Percentiles rank a stretch among this genome's conserved stretches.
Conservation (phyloP, 2,113 vertebrate species). For the Pachypanchax playfairii region DNA sequence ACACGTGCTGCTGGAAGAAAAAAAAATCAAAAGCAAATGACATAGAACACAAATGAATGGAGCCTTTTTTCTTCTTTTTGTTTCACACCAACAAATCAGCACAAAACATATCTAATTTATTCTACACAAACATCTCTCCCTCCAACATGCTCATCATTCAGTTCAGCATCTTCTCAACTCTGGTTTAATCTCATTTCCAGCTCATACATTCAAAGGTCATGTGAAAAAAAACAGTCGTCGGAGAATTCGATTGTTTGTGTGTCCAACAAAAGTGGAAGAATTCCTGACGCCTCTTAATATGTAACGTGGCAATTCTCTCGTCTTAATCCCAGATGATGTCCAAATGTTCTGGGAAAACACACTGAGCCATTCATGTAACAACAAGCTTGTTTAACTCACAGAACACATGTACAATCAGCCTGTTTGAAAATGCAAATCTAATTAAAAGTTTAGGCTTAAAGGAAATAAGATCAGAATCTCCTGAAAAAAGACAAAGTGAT, state of each 20-base stretch:
- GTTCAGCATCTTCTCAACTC: background rate
- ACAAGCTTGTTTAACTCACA: conserved; percentile 54
- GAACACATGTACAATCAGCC: conserved; percentile 63
- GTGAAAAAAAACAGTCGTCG: conserved; percentile 64
- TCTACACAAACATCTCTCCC: background rate
- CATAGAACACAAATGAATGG: background rate
- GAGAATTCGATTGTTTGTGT: background rate
- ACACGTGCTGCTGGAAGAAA: background rate
- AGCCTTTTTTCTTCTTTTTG: no score
- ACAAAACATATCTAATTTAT: background rate
- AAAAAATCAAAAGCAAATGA: background rate
- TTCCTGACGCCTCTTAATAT: conserved; percentile 40
- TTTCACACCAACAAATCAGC: no score
- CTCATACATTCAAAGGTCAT: conserved; percentile 48
- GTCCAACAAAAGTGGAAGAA: conserved; percentile 24
- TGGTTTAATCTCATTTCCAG: conserved; percentile 38
- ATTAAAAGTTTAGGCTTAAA: conserved; percentile 59
- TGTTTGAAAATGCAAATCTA: conserved; percentile 63
- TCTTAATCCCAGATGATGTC: conserved; percentile 37
- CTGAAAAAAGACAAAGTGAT: conserved; percentile 34
- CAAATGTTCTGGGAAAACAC: conserved; percentile 41
- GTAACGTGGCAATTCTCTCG: conserved; percentile 40
- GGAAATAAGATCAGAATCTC: conserved; percentile 61
- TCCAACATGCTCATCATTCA: background rate
- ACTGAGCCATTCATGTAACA: conserved; percentile 29